Conservation (phyloP, 2,888 invertebrate genomes). For the Cerceris ruficornis region DNA sequence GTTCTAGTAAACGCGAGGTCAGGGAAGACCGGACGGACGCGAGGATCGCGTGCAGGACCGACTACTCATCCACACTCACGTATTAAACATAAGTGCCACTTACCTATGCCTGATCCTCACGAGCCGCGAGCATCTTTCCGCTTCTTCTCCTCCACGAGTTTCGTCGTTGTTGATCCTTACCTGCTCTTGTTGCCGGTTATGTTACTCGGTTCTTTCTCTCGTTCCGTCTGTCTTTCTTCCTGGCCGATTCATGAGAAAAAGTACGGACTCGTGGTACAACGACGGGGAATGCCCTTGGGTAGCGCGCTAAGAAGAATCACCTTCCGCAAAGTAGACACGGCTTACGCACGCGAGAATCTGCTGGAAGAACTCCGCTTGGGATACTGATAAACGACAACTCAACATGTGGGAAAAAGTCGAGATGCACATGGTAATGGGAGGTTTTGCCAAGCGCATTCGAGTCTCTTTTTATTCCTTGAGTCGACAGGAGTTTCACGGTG, state of each 20-base stretch:
- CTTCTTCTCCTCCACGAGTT: constrained; percentile 26
- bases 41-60: constrained; percentile 75
- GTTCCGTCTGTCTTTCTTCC: constrained; percentile 24
- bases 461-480: too few species aligned
- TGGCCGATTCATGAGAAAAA: constrained; percentile 45
- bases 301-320: constrained; percentile 12
- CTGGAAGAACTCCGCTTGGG: not conserved
- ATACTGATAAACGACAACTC: constrained; percentile 4
- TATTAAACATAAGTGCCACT: constrained; percentile 75
- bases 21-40: constrained; percentile 65
- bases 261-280: constrained; percentile 15
- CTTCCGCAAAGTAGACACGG: constrained; percentile 32
- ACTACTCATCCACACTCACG: constrained; percentile 74
- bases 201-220: constrained; percentile 34
- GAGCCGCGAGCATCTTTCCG: constrained; percentile 61
- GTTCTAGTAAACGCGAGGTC: constrained; percentile 75
- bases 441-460: too few species aligned
- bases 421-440: too few species aligned
- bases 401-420: not conserved
- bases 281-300: constrained; percentile 33
- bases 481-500: too few species aligned
- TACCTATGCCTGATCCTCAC: constrained; percentile 68
- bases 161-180: constrained; percentile 47
- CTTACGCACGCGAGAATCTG: constrained; percentile 43
- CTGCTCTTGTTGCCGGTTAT: constrained; percentile 50